Percentiles rank a stretch among this genome's conserved stretches.
phyloP scores from a whole-genome alignment of 2,888 invertebrate genomes.

The Catonia carolina region DNA sequence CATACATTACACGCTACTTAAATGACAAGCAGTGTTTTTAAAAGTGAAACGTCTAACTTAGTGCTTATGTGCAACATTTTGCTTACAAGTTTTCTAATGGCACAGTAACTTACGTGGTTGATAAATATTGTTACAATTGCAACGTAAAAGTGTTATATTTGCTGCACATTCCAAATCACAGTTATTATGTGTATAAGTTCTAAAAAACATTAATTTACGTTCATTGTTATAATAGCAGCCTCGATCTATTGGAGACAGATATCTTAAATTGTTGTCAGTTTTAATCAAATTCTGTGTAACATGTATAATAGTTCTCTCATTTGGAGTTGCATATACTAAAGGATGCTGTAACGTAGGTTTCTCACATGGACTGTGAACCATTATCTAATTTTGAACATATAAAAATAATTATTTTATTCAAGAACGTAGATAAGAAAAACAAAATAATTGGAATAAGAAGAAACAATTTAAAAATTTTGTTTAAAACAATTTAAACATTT shows the following conservation, averaged over 20 bases:
- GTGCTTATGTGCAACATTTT: no score
- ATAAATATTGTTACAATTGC: not conserved
- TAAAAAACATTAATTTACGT: not conserved
- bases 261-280: not conserved
- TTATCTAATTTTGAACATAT: no score
- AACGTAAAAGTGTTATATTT: not conserved
- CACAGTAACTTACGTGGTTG: constrained; percentile 3
- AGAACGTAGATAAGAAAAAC: no score
- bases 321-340: not conserved
- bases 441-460: no score
- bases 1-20: no score
- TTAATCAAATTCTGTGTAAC: not conserved
- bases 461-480: no score
- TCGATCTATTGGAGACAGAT: not conserved
- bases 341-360: not conserved
- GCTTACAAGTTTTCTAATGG: no score
- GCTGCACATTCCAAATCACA: constrained; percentile 1
- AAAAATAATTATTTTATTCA: no score
- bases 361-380: not conserved
- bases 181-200: not conserved
- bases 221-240: constrained; percentile 3
- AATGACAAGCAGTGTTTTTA: no score
- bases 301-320: not conserved
- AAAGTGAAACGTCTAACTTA: no score
- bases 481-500: no score